Evolutionary conservation across 2,888 invertebrate species (phyloP), one percentile per base, ranked within the genome.

Genomic region (Nymphalis urticae): DNA sequence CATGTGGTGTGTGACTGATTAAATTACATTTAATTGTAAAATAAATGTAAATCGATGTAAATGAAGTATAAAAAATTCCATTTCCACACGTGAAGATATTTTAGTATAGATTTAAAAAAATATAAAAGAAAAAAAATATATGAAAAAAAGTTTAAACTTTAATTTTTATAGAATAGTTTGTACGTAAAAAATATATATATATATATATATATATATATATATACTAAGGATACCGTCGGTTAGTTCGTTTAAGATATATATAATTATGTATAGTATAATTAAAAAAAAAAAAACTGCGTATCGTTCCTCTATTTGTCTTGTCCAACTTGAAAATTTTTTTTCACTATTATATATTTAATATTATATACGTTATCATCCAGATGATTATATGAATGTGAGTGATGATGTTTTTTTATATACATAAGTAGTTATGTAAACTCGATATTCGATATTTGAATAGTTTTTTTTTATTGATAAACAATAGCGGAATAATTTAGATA

Each of bases 101-200:
- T 70, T 62, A 68, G 70, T 66, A 70, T 72, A 68, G 62, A 68
- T 66, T 64, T 62, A 56, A 56, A 24, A 66, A 48, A 64, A 59
- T 58, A 50, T 65, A 70, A 66, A 64, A 69, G 50, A 59, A 66
- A 66, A 58, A 69, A 66, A 62, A 62, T 48, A 51, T 71, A 69
- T 48, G 62, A 64, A 67, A 68, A 71, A 70, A 68, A 73, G 42
- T 72, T 68, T 68, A 63, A 62, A 17, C 8, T 21, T 32, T 62
- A 50, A 67, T 62, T 67, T 62, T 62, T 67, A 62, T 61, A 64
- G 60, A 47, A 42, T 75, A 74, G 63, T 27, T 21, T 69, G 65
- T 72, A 77, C 72, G 79, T 79, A 77, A 75, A 80, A 21, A n/a
- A 81, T 81, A 76, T 75, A 79, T 77, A 64, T 36, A 9, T 8